A percentile compares a stretch with the other conserved stretches of the same genome.
Conservation (phyloP, 2,797 vertebrate species). For the Euthynnus affinis region DNA sequence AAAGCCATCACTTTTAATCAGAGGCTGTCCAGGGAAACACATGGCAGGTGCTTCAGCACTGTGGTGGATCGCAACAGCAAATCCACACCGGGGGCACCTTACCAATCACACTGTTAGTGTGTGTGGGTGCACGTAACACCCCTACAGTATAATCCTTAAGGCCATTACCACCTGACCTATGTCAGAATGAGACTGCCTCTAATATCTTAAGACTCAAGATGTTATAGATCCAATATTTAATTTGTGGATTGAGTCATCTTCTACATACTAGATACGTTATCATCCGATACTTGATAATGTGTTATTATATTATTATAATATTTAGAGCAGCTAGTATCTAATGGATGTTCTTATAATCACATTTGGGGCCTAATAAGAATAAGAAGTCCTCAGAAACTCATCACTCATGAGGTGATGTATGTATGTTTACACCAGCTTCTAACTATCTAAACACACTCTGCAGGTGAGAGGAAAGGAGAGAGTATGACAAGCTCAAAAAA, state of each 20-base stretch:
- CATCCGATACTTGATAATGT: background rate
- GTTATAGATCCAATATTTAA: conserved; percentile 39
- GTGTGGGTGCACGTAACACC: conserved; percentile 45
- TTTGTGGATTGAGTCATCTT: conserved; percentile 37
- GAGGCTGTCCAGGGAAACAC: conserved; percentile 79
- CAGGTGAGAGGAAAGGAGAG: conserved; percentile 23
- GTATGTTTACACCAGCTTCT: conserved; percentile 9
- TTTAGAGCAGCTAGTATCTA: background rate
- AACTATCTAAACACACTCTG: background rate
- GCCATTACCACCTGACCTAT: conserved; percentile 77
- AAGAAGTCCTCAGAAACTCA: too few relatives aligned
- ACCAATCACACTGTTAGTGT: conserved; percentile 66
- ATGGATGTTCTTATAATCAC: background rate
- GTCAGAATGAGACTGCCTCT: conserved; percentile 52
- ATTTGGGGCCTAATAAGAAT: background rate
- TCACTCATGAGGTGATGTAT: too few relatives aligned
- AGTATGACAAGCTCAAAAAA: conserved; percentile 3
- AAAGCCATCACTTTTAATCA: conserved; percentile 87
- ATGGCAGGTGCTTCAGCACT: conserved; percentile 80
- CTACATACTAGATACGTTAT: background rate
- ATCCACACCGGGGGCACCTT: conserved; percentile 73
- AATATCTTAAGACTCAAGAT: conserved; percentile 50
- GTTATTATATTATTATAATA: too few relatives aligned
- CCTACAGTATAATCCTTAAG: conserved; percentile 69
- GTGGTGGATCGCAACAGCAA: conserved; percentile 82